phyloP scores from a whole-genome alignment of 2,797 vertebrate species.

The Dromococcyx pavoninus region DNA sequence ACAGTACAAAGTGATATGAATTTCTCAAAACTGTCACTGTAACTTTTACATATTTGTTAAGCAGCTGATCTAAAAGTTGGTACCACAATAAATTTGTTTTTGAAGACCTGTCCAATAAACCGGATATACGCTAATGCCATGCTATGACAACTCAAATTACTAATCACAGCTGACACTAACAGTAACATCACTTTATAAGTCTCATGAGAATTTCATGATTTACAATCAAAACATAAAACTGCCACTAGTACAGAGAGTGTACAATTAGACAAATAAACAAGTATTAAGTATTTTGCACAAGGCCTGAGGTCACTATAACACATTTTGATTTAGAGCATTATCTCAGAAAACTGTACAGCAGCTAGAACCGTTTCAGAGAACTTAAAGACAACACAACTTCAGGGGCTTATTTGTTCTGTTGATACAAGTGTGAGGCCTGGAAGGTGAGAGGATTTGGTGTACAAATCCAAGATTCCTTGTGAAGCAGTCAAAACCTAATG shows the following conservation, averaged over 20 bases:
- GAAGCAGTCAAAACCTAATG: background rate
- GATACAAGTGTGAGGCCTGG: background rate
- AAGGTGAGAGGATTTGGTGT: slow-evolving; percentile 3
- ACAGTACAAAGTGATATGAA: slow-evolving; percentile 79
- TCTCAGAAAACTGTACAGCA: slow-evolving; percentile 57
- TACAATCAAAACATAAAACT: slow-evolving; percentile 59
- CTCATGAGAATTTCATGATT: slow-evolving; percentile 43
- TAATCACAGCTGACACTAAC: slow-evolving; percentile 53
- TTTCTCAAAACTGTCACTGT: slow-evolving; percentile 70
- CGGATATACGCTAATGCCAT: slow-evolving; percentile 51
- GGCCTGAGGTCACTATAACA: slow-evolving; percentile 68
- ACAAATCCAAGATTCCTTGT: background rate
- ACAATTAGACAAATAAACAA: slow-evolving; percentile 56
- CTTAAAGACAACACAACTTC: background rate
- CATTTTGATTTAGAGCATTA: slow-evolving; percentile 55
- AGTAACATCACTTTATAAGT: slow-evolving; percentile 44
- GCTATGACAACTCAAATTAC: slow-evolving; percentile 47
- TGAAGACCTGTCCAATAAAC: slow-evolving; percentile 46
- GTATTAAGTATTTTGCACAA: slow-evolving; percentile 64
- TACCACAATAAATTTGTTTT: slow-evolving; percentile 82
- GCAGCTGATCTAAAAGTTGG: slow-evolving; percentile 74
- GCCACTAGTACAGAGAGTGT: slow-evolving; percentile 48
- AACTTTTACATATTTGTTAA: slow-evolving; percentile 77
- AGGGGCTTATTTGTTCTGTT: background rate
- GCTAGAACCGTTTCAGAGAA: slow-evolving; percentile 16